These are phyloP conservation scores for Momotus momota DNA, from an alignment of 2,797 vertebrate species.

Conservation along the genomic window DNA sequence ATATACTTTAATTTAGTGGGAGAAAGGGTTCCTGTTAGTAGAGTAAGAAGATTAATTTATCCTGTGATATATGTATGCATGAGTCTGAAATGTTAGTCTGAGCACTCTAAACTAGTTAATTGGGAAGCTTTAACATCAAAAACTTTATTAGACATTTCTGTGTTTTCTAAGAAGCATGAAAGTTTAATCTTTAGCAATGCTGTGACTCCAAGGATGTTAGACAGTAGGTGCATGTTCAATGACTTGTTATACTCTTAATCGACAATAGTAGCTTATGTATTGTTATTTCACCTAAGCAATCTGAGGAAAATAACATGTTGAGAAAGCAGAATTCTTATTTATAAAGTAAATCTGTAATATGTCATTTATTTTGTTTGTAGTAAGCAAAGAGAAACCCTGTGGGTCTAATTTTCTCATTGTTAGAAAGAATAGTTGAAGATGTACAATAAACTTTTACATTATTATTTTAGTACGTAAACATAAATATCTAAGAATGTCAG, in stretches of 20 bases:
- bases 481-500: background rate
- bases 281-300: background rate
- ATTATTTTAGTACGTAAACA: background rate
- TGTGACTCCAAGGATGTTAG: background rate
- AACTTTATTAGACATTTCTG: background rate
- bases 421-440: background rate
- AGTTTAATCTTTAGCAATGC: background rate
- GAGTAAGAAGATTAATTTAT: background rate
- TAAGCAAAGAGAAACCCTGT: background rate
- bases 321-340: background rate
- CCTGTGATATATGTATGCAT: background rate
- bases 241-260: background rate
- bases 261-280: background rate
- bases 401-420: background rate
- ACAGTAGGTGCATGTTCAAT: background rate
- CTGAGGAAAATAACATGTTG: background rate
- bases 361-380: background rate
- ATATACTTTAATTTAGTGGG: background rate
- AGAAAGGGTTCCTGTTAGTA: background rate
- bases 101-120: background rate
- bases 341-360: background rate
- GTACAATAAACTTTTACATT: background rate
- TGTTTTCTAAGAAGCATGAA: background rate
- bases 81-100: background rate
- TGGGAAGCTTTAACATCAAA: background rate